Evolutionary conservation across 2,888 invertebrate species (phyloP).

Genomic region (Encarsia formosa): DNA sequence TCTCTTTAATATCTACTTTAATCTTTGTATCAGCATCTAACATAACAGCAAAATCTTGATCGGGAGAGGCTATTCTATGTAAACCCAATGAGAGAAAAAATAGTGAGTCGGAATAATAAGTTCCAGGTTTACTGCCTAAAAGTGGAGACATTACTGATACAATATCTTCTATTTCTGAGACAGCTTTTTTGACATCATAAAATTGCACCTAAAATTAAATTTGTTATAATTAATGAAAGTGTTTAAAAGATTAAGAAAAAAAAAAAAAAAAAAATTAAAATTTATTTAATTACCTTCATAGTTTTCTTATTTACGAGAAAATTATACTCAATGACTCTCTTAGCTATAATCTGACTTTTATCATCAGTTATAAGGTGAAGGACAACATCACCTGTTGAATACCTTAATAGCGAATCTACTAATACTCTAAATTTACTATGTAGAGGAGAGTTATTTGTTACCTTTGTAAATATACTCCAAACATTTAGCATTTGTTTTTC

Average conservation of each 20-base stretch:
- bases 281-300: slow-evolving; percentile 54
- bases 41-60: slow-evolving; percentile 63
- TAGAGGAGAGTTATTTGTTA: slow-evolving; percentile 54
- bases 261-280: not conserved
- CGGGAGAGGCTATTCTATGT: slow-evolving; percentile 62
- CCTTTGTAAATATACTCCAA: slow-evolving; percentile 61
- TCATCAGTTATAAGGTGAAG: slow-evolving; percentile 63
- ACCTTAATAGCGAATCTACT: slow-evolving; percentile 52
- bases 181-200: slow-evolving; percentile 62
- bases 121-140: slow-evolving; percentile 67
- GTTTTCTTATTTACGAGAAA: slow-evolving; percentile 42
- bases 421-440: slow-evolving; percentile 55
- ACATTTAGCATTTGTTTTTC: too few relatives aligned
- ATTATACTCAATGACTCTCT: slow-evolving; percentile 51
- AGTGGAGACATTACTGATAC: slow-evolving; percentile 65
- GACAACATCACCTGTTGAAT: slow-evolving; percentile 52
- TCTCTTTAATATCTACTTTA: slow-evolving; percentile 61
- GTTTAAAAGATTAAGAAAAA: not conserved
- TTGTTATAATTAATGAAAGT: not conserved
- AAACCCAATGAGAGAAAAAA: slow-evolving; percentile 75
- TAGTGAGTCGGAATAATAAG: slow-evolving; percentile 74
- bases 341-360: slow-evolving; percentile 56
- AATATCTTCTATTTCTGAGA: slow-evolving; percentile 59
- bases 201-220: slow-evolving; percentile 54
- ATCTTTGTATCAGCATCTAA: slow-evolving; percentile 77